Evolutionary conservation across 2,888 invertebrate species (phyloP), one percentile per base, ranked within the genome.

Genomic region (Machimus rusticus): DNA sequence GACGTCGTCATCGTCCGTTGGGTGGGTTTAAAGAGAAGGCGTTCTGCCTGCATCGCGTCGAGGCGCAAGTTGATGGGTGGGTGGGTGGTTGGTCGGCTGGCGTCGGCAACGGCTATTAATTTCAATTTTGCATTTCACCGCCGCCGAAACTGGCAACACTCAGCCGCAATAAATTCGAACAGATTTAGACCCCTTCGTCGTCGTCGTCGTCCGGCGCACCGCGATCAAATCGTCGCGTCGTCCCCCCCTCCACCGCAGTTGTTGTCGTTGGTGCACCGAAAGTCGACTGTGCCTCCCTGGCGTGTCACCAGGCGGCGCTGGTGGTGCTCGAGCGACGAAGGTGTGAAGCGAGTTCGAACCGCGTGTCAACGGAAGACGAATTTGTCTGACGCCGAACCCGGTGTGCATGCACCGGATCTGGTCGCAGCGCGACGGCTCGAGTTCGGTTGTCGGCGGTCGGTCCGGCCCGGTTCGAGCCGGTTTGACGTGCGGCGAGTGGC

Each of bases 71-170:
- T 43, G 78, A 43, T 78, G 78, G 43, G n/a, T 34, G 37, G 37
- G 23, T 34, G 78, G 23, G 57, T 57, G 57, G 19, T 28, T 34
- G 31, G 31, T 1, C 4, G 31, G 31, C 31, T 31, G 34, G 5
- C 66, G 66, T n/a, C 66, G 12, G 28, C 23, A 19, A 28, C 23
- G 12, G 43, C 37, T 78, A 78, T 78, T 78, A 78, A 78, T 78
- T 43, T 78, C 43, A 78, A 78, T 78, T 78, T 78, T 76, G 23
- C 78, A 78, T 78, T 78, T 78, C 78, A 23, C 23, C 78, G 76
- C 8, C 66, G 23, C 43, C 12, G 39, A 39, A 78, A 43, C 78
- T 43, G 43, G 78, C 19, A 39, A 78, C 39, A 78, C 14, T 23
- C 78, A 43, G 19, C 23, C 23, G 78, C 78, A n/a, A 43, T 78